Evolutionary conservation across 2,113 vertebrate species (phyloP), one percentile per base, ranked within the genome.

Genomic region (Trichechus manatus): DNA sequence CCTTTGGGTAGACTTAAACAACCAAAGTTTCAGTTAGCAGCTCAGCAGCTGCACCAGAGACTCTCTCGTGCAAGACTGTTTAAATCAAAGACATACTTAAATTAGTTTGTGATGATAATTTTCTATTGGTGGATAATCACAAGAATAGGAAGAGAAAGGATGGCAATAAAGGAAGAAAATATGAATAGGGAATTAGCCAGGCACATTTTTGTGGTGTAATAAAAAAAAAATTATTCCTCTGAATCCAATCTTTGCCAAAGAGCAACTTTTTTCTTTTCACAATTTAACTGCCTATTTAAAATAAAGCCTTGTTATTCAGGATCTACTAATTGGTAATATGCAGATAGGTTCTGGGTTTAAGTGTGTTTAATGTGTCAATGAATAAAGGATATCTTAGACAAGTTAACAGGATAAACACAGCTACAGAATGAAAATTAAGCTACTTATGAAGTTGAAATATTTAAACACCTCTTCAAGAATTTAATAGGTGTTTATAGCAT

Each of bases 381-480:
- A 74, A 66, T 15, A 95, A 78, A 66, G 19, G 11, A 42, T 78
- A 59, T 78, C 23, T 59, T 72, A 82, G 8, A 8, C 3, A 66
- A 68, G 29, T 17, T 66, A 75, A 72, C 23, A 39, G 36, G 80
- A 74, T 79, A 92, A 61, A 64, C 68, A 85, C 81, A 22, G 20
- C 39, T 66, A 50, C 75, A 78, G 20, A 87, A 59, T 72, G 22
- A 93, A 36, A 93, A 89, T 23, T 90, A 85, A 91, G 4, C 31
- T 82, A 79, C 17, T 83, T 81, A 63, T 87, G 36, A 89, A 95
- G 86, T n/a, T 47, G 70, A 88, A 86, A 63, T 81, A 78, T 92
- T 80, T 93, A 36, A 90, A 90, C 10, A 63, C 5, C 15, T 66
- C 19, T 63, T 75, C 27, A 75, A 94, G 19, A 96, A 79, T 72